Evolutionary conservation across 1,140 invertebrate species (phyloP), one percentile per base, ranked within the genome.

Genomic region (Probaryconus sp.): DNA sequence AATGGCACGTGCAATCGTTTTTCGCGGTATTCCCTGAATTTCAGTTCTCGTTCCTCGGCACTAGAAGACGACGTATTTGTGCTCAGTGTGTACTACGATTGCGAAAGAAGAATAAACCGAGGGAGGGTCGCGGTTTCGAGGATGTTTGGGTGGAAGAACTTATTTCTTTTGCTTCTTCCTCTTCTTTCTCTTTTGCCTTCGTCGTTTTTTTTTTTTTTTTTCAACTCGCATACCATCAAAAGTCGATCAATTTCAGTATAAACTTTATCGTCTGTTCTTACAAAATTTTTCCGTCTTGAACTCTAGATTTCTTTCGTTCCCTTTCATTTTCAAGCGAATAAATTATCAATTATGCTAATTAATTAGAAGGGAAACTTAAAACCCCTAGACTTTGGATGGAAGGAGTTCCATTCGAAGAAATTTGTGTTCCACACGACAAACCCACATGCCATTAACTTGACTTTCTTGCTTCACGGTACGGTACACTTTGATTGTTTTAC

Each of bases 141-240:
- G 56, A 63, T 63, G 33, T 63, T 50, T 56, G 42, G 40, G 33
- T 70, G 50, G 63, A 70, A 70, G 58, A 70, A 33, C 26, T 51
- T 38, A 7, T 5, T 38, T 38, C 21, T 24, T 4, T 4, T 24
- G 21, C 7, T 5, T 38, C 35, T n/a, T n/a, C 35, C 10, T 14
- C 35, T 16, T 10, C 17, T 6, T n/a, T 31, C 10, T 11, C 42
- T 11, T 24, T 16, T 11, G 3, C 9, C 13, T 31, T 28, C 7
- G 28, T 33, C 18, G 2, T 14, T 7, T 51, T 6, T 17, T 11
- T 6, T 51, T 48, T 33, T 31, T 56, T n/a, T n/a, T 5, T 45
- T 9, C 14, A 45, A 58, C 37, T 33, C 21, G 5, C 17, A 7
- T 17, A 48, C n/a, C 28, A 9, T 11, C 18, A 5, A 43, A 64